Evolutionary conservation across 1,140 invertebrate genomes (phyloP).

Genomic region (Bradysia coprophila): DNA sequence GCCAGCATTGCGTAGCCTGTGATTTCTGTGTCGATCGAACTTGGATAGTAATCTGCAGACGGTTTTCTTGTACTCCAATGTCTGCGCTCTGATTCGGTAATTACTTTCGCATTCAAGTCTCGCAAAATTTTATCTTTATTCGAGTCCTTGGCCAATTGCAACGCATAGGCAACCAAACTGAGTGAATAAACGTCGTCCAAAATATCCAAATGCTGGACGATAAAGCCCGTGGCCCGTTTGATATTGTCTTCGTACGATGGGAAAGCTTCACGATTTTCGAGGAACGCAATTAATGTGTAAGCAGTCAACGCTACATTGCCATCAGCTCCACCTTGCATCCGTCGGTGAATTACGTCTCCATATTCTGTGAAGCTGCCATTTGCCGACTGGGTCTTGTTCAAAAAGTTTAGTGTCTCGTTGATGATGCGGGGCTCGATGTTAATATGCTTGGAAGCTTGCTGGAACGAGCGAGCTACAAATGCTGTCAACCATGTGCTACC

Average conservation of each 20-base stretch:
- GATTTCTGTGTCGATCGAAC: conserved; percentile 51
- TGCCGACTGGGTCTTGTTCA: conserved; percentile 30
- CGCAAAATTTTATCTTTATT: conserved; percentile 10
- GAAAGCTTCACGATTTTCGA: conserved; percentile 28
- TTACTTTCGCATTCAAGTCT: conserved; percentile 9
- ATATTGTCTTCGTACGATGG: conserved; percentile 37
- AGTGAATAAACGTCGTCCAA: conserved; percentile 58
- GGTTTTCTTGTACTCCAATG: conserved; percentile 60
- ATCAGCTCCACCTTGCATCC: conserved; percentile 49
- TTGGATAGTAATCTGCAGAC: conserved; percentile 42
- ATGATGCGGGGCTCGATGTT: conserved; percentile 59
- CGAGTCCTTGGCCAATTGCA: conserved; percentile 52
- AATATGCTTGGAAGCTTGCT: conserved; percentile 62
- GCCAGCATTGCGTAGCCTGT: conserved; percentile 54
- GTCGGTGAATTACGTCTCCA: conserved; percentile 56
- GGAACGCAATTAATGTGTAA: conserved; percentile 39
- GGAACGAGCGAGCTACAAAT: conserved; percentile 76
- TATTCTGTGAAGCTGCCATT: conserved; percentile 74
- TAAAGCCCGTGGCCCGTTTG: conserved; percentile 58
- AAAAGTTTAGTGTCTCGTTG: conserved; percentile 54
- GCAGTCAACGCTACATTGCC: conserved; percentile 15
- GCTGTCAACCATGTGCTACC: conserved; percentile 94
- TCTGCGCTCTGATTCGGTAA: conserved; percentile 28
- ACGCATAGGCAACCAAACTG: conserved; percentile 51
- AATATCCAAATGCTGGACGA: conserved; percentile 50